Conservation (phyloP, 2,113 vertebrate genomes). For the Ceyx margarethae region DNA sequence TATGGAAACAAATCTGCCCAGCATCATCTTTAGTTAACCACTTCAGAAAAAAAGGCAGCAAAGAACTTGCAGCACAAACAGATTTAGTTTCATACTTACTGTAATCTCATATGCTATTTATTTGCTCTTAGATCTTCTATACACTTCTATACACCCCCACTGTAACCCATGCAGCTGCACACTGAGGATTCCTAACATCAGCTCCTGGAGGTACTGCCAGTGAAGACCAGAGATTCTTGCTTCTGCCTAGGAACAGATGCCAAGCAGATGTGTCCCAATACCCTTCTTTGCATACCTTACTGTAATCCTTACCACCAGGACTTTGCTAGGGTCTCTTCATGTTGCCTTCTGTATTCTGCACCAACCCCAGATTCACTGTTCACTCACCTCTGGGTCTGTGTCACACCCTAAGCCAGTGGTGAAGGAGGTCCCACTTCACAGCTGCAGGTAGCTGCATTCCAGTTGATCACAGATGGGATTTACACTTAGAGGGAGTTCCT, state of each 20-base stretch:
- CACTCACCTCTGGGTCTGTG: not conserved
- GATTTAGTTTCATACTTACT: not conserved
- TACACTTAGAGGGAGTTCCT: not conserved
- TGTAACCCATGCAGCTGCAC: not conserved
- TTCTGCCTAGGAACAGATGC: not conserved
- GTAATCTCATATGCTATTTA: not conserved
- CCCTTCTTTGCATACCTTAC: not conserved
- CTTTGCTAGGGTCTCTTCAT: not conserved
- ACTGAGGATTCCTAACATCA: not conserved
- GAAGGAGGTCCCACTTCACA: not conserved
- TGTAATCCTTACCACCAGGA: not conserved
- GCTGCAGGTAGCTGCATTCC: not conserved
- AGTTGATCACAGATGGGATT: rapidly evolving
- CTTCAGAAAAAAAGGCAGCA: not conserved
- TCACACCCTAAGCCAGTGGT: rapidly evolving
- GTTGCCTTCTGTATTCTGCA: not conserved
- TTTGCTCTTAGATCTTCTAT: not conserved
- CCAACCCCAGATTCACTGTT: rapidly evolving
- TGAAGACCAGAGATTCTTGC: not conserved
- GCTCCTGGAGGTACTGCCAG: not conserved
- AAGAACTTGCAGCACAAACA: not conserved
- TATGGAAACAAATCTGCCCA: not conserved
- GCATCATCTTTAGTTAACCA: not conserved
- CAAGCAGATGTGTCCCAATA: not conserved
- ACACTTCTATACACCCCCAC: too few species aligned